Evolutionary conservation across 2,888 invertebrate genomes (phyloP), one percentile per base, ranked within the genome.

Genomic region (Thelaira solivaga): DNA sequence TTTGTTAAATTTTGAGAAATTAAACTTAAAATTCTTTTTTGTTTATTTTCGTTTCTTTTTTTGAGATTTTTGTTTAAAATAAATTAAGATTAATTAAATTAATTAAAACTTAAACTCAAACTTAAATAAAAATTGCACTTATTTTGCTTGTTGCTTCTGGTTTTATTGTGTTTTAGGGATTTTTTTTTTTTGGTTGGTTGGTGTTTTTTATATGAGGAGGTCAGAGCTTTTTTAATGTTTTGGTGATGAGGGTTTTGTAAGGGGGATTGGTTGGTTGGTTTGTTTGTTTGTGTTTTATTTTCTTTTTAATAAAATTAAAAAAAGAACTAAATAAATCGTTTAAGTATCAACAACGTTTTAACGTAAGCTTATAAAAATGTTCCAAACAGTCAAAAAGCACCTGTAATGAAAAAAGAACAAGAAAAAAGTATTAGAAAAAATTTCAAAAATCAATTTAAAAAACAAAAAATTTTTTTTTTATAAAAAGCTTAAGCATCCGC

Each of bases 331-430:
- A 85, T 82, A 85, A 86, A 85, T 84, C 83, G 85, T 85, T 84
- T 86, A 86, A 86, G 85, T 85, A 84, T 88, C 87, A 88, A 88
- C 88, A 88, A 88, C 88, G 86, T 87, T 88, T 88, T 86, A 88
- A 88, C 88, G 88, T 88, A 88, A 88, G 78, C 88, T 86, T 87
- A 87, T 87, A 88, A 88, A 88, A 88, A 88, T 88, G 88, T 88
- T 88, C 88, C 88, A 88, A 88, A 88, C 88, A 87, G 88, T 88
- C 88, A 88, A 88, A 88, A 88, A 88, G 88, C 88, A 88, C 88
- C 88, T 88, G 86, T 62, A 86, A 82, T 51, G 59, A 82, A 31
- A 81, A 3, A 0, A 39, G 13, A 1, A 11, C 2, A 34, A 59
- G 47, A 49, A 20, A 34, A 7, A 36, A 20, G 47, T 4, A 45